A percentile compares a stretch with the other conserved stretches of the same genome.
These are phyloP conservation scores for Sebastes elongatus DNA, from an alignment of 2,797 vertebrate species.

Conservation along the genomic window DNA sequence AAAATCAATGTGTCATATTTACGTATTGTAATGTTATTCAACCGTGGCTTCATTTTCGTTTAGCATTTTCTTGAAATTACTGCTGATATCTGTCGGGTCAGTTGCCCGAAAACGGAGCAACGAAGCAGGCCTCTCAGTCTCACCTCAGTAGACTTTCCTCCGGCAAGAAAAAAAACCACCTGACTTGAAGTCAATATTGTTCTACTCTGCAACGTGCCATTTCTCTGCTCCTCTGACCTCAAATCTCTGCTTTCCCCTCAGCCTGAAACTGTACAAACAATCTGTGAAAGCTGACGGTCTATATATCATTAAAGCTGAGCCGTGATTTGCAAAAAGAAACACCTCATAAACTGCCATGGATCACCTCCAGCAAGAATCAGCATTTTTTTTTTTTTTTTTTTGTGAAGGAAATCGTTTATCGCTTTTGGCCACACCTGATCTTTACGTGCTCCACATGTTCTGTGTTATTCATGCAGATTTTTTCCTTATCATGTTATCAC, in stretches of 20 bases:
- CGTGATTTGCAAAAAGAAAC: conserved; percentile 10
- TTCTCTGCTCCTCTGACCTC: conserved; percentile 39
- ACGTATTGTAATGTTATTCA: not conserved
- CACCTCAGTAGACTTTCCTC: not conserved
- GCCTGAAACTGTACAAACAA: conserved; percentile 11
- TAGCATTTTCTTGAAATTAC: not conserved
- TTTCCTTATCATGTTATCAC: conserved; percentile 1
- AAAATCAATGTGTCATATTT: not conserved
- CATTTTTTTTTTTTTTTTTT: not conserved
- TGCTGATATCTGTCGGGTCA: not conserved
- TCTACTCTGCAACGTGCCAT: conserved; percentile 14
- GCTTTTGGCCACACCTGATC: not conserved
- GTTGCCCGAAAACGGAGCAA: not conserved
- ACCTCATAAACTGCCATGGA: conserved; percentile 1
- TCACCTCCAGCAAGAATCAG: conserved; percentile 10
- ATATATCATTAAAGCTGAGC: conserved; percentile 34
- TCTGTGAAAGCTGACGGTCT: conserved; percentile 28
- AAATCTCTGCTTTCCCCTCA: not conserved
- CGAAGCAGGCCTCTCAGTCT: not conserved
- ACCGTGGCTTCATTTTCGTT: not conserved
- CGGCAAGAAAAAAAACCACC: not conserved
- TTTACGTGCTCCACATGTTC: conserved; percentile 14
- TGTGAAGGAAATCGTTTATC: not conserved
- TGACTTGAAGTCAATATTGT: not conserved
- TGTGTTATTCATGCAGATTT: not conserved